Percentiles rank a stretch among this genome's conserved stretches.
Evolutionary conservation across 2,888 invertebrate species (phyloP).

Genomic region (Ischnus inquisitorius): DNA sequence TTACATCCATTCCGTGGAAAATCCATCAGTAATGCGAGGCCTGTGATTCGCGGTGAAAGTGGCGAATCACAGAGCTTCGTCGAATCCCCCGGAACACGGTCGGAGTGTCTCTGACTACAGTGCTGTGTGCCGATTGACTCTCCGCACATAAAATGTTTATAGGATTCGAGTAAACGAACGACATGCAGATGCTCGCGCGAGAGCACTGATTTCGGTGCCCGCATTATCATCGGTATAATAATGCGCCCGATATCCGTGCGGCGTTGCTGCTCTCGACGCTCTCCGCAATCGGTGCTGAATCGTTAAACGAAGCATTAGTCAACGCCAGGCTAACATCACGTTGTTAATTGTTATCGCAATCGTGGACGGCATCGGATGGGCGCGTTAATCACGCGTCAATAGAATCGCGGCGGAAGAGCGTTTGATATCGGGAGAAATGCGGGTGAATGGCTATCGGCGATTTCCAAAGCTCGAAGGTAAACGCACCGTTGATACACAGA

Average conservation of each 20-base stretch:
- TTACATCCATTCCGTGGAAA: not conserved
- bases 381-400: conserved; percentile 51
- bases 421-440: conserved; percentile 46
- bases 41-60: not conserved
- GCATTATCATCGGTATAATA: conserved; percentile 52
- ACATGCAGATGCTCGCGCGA: conserved; percentile 33
- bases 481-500: not conserved
- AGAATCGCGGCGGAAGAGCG: conserved; percentile 19
- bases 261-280: conserved; percentile 53
- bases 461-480: not conserved
- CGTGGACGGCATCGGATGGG: conserved; percentile 23
- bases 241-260: conserved; percentile 32
- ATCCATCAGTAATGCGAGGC: not conserved
- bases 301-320: conserved; percentile 61
- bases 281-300: conserved; percentile 54
- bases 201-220: conserved; percentile 37
- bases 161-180: conserved; percentile 47
- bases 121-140: not conserved
- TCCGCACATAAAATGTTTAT: conserved; percentile 43
- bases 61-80: not conserved
- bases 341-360: conserved; percentile 57
- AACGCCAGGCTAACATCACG: conserved; percentile 39
- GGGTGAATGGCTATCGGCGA: conserved; percentile 9
- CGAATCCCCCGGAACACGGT: not conserved
- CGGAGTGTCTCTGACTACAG: conserved; percentile 6